Evolutionary conservation across 2,113 vertebrate genomes (phyloP), one percentile per base, ranked within the genome.

Genomic region (Tauraco erythrolophus): DNA sequence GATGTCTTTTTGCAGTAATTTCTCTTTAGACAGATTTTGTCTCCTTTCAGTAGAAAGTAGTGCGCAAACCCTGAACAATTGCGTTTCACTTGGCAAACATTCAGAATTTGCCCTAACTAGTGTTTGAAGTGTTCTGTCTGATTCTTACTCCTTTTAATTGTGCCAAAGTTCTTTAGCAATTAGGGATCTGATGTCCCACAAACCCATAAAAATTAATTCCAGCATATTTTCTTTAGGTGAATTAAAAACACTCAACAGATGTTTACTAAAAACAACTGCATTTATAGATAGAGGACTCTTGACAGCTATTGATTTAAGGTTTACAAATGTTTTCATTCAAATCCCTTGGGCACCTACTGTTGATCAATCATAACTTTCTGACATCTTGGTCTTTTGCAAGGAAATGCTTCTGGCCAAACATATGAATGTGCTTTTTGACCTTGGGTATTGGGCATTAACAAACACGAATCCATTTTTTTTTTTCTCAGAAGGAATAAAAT

Each of bases 151-250:
- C 65, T 87, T 91, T 85, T 35, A 81, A 23, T 57, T 65, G 77
- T 91, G 94, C 69, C 81, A 61, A 45, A 96, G 69, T 72, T 97
- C 65, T 94, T 74, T 66, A 58, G 89, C 66, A 91, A 70, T 94
- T 83, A 65, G 33, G 77, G 58, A 95, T 81, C n/a, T 84, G 41
- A 65, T 96, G 84, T 95, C 84, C 91, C 74, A 96, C 79, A 92
- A 97, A 89, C 75, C 60, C 60, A 54, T 75, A 68, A 88, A 94
- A 94, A n/a, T 4, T 39, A 84, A 91, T 64, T 78, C 64, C 72
- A 84, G 68, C 53, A 24, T 79, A 81, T 84, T 94, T 95, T 95
- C 72, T 81, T 94, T 75, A 96, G 88, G 91, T 94, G 88, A 94
- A 88, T 84, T 88, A 79, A 95, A 94, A 95, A 24, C 84, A 94